Evolutionary conservation across 2,797 vertebrate species (phyloP).

Genomic region (Trematomus bernacchii): DNA sequence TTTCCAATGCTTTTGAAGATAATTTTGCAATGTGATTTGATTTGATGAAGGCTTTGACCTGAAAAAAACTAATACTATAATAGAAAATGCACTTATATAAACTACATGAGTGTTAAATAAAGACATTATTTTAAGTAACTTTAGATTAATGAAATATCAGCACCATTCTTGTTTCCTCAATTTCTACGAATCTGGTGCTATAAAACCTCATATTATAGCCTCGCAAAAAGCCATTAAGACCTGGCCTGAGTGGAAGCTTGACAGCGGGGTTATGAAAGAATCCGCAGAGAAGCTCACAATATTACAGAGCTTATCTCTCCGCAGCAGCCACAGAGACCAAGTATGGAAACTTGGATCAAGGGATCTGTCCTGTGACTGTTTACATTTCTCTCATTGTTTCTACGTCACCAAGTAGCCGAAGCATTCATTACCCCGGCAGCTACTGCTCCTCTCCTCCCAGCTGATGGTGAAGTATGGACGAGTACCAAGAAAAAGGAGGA

Average conservation of each 20-base stretch:
- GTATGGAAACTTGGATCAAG: constrained; percentile 76
- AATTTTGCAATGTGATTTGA: not conserved
- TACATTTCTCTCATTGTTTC: constrained; percentile 81
- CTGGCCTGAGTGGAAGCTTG: constrained; percentile 16
- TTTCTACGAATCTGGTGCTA: not conserved
- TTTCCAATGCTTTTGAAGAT: not conserved
- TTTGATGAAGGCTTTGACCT: not conserved
- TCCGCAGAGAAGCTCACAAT: constrained; percentile 37
- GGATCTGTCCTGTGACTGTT: constrained; percentile 68
- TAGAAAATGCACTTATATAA: not conserved
- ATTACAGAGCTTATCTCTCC: constrained; percentile 63
- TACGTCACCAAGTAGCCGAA: constrained; percentile 68
- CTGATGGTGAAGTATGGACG: constrained; percentile 51
- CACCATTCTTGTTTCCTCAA: not conserved
- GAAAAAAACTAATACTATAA: not conserved
- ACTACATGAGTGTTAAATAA: not conserved
- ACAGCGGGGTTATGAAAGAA: constrained; percentile 29
- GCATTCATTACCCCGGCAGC: constrained; percentile 67
- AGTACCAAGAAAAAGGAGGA: constrained; percentile 59
- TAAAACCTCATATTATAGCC: not conserved
- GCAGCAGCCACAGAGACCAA: constrained; percentile 53
- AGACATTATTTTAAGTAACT: not conserved
- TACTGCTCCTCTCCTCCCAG: constrained; percentile 49
- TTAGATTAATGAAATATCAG: not conserved
- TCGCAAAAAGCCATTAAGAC: not conserved